Evolutionary conservation across 1,140 invertebrate species (phyloP).

Genomic region (Papilio machaon): DNA sequence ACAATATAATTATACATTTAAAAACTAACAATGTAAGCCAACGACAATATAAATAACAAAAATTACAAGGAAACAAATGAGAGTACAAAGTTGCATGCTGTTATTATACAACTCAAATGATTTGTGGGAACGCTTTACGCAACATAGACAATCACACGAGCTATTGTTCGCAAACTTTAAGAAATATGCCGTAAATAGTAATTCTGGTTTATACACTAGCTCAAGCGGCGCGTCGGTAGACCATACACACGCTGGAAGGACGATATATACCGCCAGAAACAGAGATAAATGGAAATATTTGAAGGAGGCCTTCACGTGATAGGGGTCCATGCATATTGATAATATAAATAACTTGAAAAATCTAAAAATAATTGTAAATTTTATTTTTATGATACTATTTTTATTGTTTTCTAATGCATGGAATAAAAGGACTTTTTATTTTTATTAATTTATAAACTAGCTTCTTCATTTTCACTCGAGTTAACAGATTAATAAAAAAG

Average conservation of each 20-base stretch:
- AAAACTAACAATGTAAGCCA: background rate
- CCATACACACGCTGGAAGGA: too few relatives aligned
- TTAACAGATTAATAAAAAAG: background rate
- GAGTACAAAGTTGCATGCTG: conserved; percentile 26
- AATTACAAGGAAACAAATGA: conserved; percentile 29
- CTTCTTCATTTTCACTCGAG: background rate
- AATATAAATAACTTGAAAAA: too few relatives aligned
- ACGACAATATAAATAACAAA: conserved; percentile 21
- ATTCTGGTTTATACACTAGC: background rate
- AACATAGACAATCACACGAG: conserved; percentile 11
- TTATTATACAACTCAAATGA: conserved; percentile 16
- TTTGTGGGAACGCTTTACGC: conserved; percentile 31
- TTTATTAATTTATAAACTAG: background rate
- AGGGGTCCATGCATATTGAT: too few relatives aligned
- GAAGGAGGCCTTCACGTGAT: too few relatives aligned
- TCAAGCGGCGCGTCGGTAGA: too few relatives aligned
- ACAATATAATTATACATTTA: conserved; percentile 15
- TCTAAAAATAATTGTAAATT: too few relatives aligned
- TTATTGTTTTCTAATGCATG: too few relatives aligned
- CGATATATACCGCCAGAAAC: too few relatives aligned
- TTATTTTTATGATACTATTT: too few relatives aligned
- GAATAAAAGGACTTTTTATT: too few relatives aligned
- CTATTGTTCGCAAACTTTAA: conserved; percentile 23
- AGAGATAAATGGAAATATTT: too few relatives aligned
- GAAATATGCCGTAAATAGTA: background rate